Evolutionary conservation across 2,113 vertebrate genomes (phyloP).

Genomic region (Apodemus sylvaticus): DNA sequence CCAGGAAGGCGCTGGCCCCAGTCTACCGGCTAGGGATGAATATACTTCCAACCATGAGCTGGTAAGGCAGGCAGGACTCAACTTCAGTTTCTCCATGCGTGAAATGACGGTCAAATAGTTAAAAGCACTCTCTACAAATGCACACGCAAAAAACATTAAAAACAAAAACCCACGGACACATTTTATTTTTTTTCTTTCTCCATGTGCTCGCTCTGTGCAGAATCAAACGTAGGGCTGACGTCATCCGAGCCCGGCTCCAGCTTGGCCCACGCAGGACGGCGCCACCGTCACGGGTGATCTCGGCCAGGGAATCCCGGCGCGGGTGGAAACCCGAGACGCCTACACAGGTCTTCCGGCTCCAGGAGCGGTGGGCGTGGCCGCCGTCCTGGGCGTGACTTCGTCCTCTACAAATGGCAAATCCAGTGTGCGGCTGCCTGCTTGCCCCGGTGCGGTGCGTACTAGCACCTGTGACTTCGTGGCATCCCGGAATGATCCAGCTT

Average conservation of each 20-base stretch:
- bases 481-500: neutral
- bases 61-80: too few relatives aligned
- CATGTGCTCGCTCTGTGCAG: neutral
- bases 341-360: slow-evolving; percentile 43
- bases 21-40: neutral
- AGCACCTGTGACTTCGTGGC: neutral
- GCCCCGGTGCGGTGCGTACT: neutral
- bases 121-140: neutral
- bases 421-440: neutral
- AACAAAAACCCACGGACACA: neutral
- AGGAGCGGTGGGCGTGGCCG: neutral
- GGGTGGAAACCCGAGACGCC: slow-evolving; percentile 73
- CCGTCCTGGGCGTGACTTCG: neutral
- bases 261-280: slow-evolving; percentile 14
- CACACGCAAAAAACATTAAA: neutral
- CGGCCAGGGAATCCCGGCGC: slow-evolving; percentile 74
- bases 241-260: slow-evolving; percentile 11
- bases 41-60: neutral
- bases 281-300: slow-evolving; percentile 63
- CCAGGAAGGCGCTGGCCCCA: neutral
- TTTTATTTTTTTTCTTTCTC: neutral
- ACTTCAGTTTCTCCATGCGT: neutral
- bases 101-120: neutral
- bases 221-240: slow-evolving; percentile 42
- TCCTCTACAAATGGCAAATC: neutral